These are phyloP conservation scores for Tragulus kanchil DNA, from an alignment of 2,113 vertebrate species.

Conservation along the genomic window DNA sequence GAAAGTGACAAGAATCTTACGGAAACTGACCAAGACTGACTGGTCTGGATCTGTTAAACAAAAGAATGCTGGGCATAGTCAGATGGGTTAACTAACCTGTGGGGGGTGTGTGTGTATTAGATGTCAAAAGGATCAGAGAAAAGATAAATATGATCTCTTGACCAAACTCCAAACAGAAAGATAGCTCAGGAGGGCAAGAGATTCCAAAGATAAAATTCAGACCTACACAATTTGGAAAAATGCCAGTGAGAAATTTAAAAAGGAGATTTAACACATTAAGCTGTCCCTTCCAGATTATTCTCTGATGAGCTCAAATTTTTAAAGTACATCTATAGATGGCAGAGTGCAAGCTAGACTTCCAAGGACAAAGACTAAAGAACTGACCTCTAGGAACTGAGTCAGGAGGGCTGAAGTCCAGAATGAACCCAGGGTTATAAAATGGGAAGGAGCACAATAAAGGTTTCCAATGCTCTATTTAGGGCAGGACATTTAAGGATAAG, in stretches of 20 bases:
- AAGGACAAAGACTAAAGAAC: slow-evolving; percentile 75
- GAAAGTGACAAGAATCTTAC: slow-evolving; percentile 32
- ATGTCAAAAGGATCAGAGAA: slow-evolving; percentile 37
- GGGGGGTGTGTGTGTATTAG: not conserved
- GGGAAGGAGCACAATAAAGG: slow-evolving; percentile 77
- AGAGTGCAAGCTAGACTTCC: slow-evolving; percentile 12
- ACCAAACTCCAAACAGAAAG: slow-evolving; percentile 49
- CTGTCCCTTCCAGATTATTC: slow-evolving; percentile 34
- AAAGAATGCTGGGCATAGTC: slow-evolving; percentile 27
- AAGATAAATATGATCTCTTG: slow-evolving; percentile 24
- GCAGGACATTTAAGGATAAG: slow-evolving; percentile 31
- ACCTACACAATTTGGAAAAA: slow-evolving; percentile 39
- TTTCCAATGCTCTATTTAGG: slow-evolving; percentile 29
- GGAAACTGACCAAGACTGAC: not conserved
- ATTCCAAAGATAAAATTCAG: slow-evolving; percentile 48
- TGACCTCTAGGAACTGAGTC: slow-evolving; percentile 56
- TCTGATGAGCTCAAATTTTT: slow-evolving; percentile 49
- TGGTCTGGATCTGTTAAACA: slow-evolving; percentile 23
- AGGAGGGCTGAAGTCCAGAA: slow-evolving; percentile 60
- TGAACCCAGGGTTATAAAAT: slow-evolving; percentile 16
- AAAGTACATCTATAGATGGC: slow-evolving; percentile 28
- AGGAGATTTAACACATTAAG: slow-evolving; percentile 15
- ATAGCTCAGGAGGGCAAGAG: not conserved
- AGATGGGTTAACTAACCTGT: not conserved
- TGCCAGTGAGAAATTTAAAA: slow-evolving; percentile 56